These are phyloP conservation scores for Penelope pileata DNA, from an alignment of 2,113 vertebrate species.

Conservation along the genomic window DNA sequence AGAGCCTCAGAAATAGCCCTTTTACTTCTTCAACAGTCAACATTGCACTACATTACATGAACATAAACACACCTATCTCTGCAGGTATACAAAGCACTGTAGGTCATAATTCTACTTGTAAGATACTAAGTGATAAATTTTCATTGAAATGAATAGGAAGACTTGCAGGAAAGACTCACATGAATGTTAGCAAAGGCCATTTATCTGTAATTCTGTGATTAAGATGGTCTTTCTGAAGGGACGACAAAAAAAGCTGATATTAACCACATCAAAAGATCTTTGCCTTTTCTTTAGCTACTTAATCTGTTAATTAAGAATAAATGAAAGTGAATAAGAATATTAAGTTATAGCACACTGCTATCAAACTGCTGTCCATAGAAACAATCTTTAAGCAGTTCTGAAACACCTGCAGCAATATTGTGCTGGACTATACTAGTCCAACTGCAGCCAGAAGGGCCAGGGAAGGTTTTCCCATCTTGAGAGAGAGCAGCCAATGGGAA, in stretches of 20 bases:
- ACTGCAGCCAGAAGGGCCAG: background rate
- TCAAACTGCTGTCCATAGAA: background rate
- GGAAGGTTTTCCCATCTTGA: background rate
- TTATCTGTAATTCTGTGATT: background rate
- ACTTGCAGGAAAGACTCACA: background rate
- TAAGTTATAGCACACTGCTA: conserved; percentile 5
- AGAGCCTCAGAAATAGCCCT: background rate
- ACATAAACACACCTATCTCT: conserved; percentile 17
- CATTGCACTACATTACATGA: background rate
- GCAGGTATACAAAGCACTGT: background rate
- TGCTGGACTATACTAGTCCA: background rate
- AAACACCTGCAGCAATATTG: background rate
- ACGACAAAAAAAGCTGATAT: background rate
- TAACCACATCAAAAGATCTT: background rate
- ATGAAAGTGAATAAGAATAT: conserved; percentile 29
- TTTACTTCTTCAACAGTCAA: background rate
- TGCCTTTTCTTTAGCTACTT: conserved; percentile 10
- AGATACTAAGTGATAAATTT: background rate
- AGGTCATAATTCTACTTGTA: background rate
- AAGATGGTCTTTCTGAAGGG: background rate
- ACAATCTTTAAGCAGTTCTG: background rate
- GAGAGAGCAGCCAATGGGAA: background rate
- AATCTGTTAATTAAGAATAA: conserved; percentile 22
- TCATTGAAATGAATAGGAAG: background rate
- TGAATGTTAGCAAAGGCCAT: background rate